A percentile compares a stretch with the other conserved stretches of the same genome.
These are phyloP conservation scores for Cosmorhoe ocellata DNA, from an alignment of 2,888 invertebrate species.

Conservation along the genomic window DNA sequence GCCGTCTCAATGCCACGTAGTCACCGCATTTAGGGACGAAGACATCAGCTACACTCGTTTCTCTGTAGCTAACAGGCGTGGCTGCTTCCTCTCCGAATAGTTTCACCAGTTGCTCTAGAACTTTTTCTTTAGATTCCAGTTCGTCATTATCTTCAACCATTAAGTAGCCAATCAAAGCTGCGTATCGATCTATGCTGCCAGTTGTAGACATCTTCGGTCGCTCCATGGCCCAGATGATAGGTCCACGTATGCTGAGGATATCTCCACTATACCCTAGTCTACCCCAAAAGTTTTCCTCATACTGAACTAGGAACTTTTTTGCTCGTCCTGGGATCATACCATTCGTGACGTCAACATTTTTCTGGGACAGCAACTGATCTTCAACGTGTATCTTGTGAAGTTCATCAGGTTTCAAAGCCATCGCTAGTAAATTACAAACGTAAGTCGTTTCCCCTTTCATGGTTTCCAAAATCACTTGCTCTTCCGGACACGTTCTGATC, in stretches of 20 bases:
- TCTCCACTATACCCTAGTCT: constrained; percentile 69
- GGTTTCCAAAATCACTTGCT: constrained; percentile 66
- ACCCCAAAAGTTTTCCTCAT: constrained; percentile 66
- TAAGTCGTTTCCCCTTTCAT: constrained; percentile 66
- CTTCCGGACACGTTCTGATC: constrained; percentile 59
- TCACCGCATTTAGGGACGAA: constrained; percentile 70
- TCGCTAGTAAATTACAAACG: constrained; percentile 66
- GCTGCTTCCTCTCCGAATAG: constrained; percentile 65
- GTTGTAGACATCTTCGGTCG: constrained; percentile 58
- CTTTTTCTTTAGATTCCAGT: constrained; percentile 48
- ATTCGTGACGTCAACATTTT: constrained; percentile 40
- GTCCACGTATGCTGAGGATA: constrained; percentile 69
- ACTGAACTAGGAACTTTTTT: constrained; percentile 64
- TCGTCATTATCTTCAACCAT: constrained; percentile 41
- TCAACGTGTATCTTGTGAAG: constrained; percentile 61
- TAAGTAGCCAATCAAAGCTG: constrained; percentile 62
- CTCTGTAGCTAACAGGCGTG: constrained; percentile 56
- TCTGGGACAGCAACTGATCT: constrained; percentile 50
- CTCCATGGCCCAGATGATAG: constrained; percentile 76
- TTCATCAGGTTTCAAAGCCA: constrained; percentile 72
- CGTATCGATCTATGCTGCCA: constrained; percentile 51
- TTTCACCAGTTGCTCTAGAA: constrained; percentile 62
- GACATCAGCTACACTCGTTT: constrained; percentile 56
- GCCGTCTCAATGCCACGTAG: constrained; percentile 54
- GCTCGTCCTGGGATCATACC: constrained; percentile 54